These are phyloP conservation scores for Aspidiotus destructor DNA, from an alignment of 2,888 invertebrate genomes.

Conservation along the genomic window DNA sequence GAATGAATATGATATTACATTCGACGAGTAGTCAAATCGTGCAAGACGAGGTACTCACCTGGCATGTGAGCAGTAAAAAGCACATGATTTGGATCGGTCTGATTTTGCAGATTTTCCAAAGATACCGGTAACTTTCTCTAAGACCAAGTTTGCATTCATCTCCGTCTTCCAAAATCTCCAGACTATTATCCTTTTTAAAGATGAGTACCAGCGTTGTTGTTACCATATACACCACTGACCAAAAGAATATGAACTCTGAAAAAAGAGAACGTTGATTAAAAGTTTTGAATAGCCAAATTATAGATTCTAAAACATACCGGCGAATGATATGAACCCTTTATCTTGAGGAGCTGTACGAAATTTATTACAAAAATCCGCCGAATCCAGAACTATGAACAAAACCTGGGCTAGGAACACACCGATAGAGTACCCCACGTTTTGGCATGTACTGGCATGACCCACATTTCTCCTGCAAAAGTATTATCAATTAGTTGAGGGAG, in stretches of 20 bases:
- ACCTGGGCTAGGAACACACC: conserved; percentile 96
- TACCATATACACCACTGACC: conserved; percentile 84
- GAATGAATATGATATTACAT: conserved; percentile 16
- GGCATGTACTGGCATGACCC: conserved; percentile 96
- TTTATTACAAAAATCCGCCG: conserved; percentile 86
- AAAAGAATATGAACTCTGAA: conserved; percentile 80
- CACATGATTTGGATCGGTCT: conserved; percentile 70
- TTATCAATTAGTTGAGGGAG: neutral
- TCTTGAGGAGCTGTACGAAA: conserved; percentile 64
- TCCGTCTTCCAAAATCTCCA: conserved; percentile 61
- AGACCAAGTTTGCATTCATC: conserved; percentile 45
- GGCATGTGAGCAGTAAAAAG: conserved; percentile 69
- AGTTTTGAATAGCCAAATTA: no score
- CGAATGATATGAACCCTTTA: conserved; percentile 60
- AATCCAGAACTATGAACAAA: conserved; percentile 89
- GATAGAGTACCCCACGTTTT: conserved; percentile 94
- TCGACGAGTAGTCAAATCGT: neutral
- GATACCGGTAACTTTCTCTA: conserved; percentile 66
- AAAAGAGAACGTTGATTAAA: conserved; percentile 33
- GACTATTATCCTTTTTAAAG: conserved; percentile 43
- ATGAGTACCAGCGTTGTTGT: conserved; percentile 62
- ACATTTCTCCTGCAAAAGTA: conserved; percentile 65
- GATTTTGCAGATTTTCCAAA: conserved; percentile 72
- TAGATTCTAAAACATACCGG: conserved; percentile 41
- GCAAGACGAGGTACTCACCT: conserved; percentile 6